Percentiles rank a stretch among this genome's conserved stretches.
phyloP scores from a whole-genome alignment of 2,888 invertebrate genomes.

The Drosophila austrosaltans region DNA sequence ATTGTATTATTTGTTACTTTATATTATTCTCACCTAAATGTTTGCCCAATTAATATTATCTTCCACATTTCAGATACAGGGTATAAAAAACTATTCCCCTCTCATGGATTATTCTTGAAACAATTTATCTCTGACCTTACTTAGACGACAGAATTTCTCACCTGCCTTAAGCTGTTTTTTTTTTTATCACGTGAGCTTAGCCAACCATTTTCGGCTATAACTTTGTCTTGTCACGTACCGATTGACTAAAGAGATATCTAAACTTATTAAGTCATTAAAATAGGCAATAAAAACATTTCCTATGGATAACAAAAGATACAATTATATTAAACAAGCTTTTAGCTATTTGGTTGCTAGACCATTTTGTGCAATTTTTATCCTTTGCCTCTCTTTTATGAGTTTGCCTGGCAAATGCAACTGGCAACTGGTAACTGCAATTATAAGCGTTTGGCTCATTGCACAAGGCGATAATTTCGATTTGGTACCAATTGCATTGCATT shows the following conservation, averaged over 20 bases:
- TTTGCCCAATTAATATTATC: not conserved
- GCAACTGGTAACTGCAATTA: constrained; percentile 74
- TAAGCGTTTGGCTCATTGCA: constrained; percentile 66
- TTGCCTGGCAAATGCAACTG: constrained; percentile 24
- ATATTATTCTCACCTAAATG: too few relatives aligned
- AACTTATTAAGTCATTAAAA: constrained; percentile 1
- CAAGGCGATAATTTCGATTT: constrained; percentile 38
- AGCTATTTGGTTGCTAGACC: not conserved
- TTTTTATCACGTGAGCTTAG: not conserved
- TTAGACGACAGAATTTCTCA: not conserved
- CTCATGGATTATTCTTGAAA: not conserved
- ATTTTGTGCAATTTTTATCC: not conserved
- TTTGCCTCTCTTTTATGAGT: constrained; percentile 23
- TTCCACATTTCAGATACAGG: not conserved
- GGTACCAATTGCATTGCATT: constrained; percentile 23
- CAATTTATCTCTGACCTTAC: not conserved
- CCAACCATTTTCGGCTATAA: not conserved
- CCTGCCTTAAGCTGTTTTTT: not conserved
- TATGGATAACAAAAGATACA: constrained; percentile 2
- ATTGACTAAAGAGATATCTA: not conserved
- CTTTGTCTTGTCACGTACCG: not conserved
- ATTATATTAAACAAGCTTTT: not conserved
- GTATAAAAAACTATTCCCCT: not conserved
- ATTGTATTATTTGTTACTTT: too few relatives aligned
- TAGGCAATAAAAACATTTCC: not conserved